Evolutionary conservation across 23 tunicate species (phyloP).

Genomic region (Ciona savignyi): DNA sequence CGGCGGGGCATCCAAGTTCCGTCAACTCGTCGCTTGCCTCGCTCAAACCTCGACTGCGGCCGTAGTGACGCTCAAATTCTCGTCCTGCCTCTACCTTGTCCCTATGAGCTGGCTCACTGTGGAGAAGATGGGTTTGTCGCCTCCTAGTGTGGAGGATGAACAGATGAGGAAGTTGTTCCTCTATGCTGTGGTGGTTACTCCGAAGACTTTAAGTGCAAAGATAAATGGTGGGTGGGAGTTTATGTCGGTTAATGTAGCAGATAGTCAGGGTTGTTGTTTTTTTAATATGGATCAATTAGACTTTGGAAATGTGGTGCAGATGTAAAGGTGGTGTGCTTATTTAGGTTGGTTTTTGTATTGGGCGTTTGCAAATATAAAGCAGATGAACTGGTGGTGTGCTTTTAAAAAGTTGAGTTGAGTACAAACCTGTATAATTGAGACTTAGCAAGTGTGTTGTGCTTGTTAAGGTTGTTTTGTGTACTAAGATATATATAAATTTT

Average conservation of each 20-base stretch:
- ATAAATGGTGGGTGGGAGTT: conserved; percentile 35
- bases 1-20: conserved; percentile 62
- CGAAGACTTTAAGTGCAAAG: conserved; percentile 56
- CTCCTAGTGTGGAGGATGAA: conserved; percentile 2
- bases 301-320: too few species aligned
- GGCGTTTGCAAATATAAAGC: too few species aligned
- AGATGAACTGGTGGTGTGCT: too few species aligned
- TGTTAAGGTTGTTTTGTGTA: too few species aligned
- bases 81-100: conserved; percentile 49
- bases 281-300: too few species aligned
- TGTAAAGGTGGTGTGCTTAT: too few species aligned
- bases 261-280: background rate
- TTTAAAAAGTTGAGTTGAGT: too few species aligned
- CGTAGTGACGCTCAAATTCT: conserved; percentile 41
- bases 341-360: too few species aligned
- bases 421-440: too few species aligned
- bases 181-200: conserved; percentile 58
- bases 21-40: conserved; percentile 73
- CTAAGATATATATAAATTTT: too few species aligned
- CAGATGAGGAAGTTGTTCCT: conserved; percentile 47
- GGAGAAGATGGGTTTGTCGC: conserved; percentile 45
- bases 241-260: background rate
- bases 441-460: too few species aligned
- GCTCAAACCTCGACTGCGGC: conserved; percentile 53
- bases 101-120: conserved; percentile 52